Conservation (phyloP, 2,888 invertebrate genomes). For the Aspidiotus rigidus region DNA sequence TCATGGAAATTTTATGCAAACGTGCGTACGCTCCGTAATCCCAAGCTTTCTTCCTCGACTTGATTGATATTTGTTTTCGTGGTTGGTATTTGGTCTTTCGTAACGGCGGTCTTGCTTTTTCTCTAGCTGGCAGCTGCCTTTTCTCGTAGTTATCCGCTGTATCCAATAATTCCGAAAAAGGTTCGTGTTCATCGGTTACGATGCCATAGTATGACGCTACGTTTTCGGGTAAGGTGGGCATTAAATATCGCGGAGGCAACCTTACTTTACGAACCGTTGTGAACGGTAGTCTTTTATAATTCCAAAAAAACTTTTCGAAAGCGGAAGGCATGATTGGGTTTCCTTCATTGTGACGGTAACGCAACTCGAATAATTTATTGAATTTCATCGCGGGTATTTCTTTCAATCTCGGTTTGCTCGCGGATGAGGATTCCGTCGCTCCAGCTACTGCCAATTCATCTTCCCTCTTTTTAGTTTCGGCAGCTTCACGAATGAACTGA, state of each 20-base stretch:
- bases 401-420: too few relatives aligned
- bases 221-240: background rate
- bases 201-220: background rate
- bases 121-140: background rate
- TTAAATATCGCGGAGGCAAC: background rate
- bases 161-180: background rate
- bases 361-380: background rate
- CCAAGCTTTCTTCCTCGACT: background rate
- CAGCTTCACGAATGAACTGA: too few relatives aligned
- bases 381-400: background rate
- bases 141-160: too few relatives aligned
- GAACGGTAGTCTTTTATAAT: background rate
- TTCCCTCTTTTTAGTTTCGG: too few relatives aligned
- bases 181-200: background rate
- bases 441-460: too few relatives aligned
- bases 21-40: background rate
- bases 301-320: background rate
- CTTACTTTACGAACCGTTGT: background rate
- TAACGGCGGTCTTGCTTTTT: background rate
- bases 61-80: background rate
- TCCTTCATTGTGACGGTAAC: background rate
- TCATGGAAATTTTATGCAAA: too few relatives aligned
- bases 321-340: background rate
- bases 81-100: background rate
- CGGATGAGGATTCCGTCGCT: too few relatives aligned